phyloP scores from a whole-genome alignment of 2,888 invertebrate species.

The Chorisops tibialis region DNA sequence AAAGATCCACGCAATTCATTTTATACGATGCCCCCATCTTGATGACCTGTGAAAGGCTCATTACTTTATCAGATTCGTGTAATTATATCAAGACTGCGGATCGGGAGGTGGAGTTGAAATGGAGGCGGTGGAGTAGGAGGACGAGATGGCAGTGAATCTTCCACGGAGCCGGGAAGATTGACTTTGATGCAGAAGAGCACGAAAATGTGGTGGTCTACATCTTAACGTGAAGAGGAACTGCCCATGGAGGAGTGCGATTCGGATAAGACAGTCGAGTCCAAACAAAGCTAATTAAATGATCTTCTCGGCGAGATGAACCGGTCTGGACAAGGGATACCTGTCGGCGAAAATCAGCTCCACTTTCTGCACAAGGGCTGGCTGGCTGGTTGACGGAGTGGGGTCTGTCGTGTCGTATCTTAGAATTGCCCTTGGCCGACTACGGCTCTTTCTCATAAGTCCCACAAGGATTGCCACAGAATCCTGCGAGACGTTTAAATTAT shows the following conservation, averaged over 20 bases:
- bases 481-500: constrained; percentile 31
- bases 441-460: constrained; percentile 29
- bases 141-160: not conserved
- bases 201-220: not conserved
- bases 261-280: constrained; percentile 1
- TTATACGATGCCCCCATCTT: constrained; percentile 9
- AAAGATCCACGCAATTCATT: constrained; percentile 14
- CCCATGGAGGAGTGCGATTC: not conserved
- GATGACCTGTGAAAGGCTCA: constrained; percentile 31
- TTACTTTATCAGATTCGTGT: constrained; percentile 33
- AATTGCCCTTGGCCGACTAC: not conserved
- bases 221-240: no score
- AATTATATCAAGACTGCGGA: constrained; percentile 34
- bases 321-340: not conserved
- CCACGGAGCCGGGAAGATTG: not conserved
- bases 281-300: constrained; percentile 23
- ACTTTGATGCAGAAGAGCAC: constrained; percentile 1
- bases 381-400: no score
- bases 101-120: no score
- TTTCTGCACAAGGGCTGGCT: no score
- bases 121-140: not conserved
- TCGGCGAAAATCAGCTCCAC: no score
- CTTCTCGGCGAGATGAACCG: constrained; percentile 4
- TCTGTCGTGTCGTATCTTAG: not conserved
- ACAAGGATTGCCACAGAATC: constrained; percentile 18